Conservation (phyloP, 2,888 invertebrate genomes). For the Noctua fimbriata region DNA sequence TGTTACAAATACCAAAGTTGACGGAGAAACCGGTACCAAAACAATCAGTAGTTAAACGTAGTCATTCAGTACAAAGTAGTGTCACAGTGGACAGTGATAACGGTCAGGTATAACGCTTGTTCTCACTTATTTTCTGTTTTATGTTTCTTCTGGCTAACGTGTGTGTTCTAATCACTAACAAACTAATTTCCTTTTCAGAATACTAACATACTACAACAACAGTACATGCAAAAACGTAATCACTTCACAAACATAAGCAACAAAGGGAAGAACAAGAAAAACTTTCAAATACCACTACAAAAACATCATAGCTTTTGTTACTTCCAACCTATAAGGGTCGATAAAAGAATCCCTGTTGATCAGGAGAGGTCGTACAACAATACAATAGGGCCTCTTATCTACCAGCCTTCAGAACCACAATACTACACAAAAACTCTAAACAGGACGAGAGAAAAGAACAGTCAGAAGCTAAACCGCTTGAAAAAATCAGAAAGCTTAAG, state of each 20-base stretch:
- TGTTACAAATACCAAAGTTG: slow-evolving; percentile 89
- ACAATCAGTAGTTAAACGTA: slow-evolving; percentile 83
- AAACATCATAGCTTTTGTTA: slow-evolving; percentile 92
- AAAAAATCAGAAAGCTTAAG: slow-evolving; percentile 89
- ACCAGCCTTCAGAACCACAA: slow-evolving; percentile 84
- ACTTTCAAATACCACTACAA: slow-evolving; percentile 91
- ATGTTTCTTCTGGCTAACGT: slow-evolving; percentile 62
- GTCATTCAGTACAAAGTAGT: slow-evolving; percentile 86
- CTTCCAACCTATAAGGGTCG: slow-evolving; percentile 92
- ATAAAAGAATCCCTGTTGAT: slow-evolving; percentile 89
- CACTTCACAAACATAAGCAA: slow-evolving; percentile 89
- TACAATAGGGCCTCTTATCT: slow-evolving; percentile 87
- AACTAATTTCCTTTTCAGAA: slow-evolving; percentile 89
- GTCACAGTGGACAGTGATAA: slow-evolving; percentile 79
- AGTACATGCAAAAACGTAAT: slow-evolving; percentile 90
- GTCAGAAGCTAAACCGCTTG: slow-evolving; percentile 85
- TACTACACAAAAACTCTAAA: slow-evolving; percentile 89
- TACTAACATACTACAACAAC: slow-evolving; percentile 90
- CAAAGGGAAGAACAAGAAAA: slow-evolving; percentile 90
- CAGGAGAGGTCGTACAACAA: slow-evolving; percentile 86
- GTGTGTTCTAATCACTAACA: slow-evolving; percentile 82
- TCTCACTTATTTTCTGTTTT: slow-evolving; percentile 65
- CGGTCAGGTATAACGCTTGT: slow-evolving; percentile 87
- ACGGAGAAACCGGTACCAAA: slow-evolving; percentile 88
- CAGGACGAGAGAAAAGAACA: slow-evolving; percentile 86